Evolutionary conservation across 1,140 invertebrate species (phyloP).

Genomic region (Yoshiicerus persimilis): DNA sequence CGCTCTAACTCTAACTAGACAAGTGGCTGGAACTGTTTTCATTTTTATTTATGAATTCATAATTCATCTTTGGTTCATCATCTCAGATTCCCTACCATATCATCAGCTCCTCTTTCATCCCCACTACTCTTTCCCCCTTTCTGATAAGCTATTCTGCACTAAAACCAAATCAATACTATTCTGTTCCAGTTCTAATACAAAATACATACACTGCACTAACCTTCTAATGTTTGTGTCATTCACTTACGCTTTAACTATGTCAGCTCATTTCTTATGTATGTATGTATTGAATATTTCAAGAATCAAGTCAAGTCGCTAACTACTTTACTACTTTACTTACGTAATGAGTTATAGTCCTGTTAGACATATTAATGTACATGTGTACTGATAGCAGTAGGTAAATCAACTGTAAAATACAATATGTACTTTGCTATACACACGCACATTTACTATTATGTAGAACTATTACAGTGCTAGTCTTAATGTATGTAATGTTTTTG

Average conservation of each 20-base stretch:
- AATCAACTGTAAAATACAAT: neutral
- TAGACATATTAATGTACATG: too few relatives aligned
- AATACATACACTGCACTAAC: too few relatives aligned
- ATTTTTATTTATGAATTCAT: neutral
- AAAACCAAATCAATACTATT: neutral
- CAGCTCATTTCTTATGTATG: neutral
- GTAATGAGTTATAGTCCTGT: too few relatives aligned
- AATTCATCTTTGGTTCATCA: neutral
- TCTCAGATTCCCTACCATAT: neutral
- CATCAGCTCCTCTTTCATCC: too few relatives aligned
- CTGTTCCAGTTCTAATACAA: too few relatives aligned
- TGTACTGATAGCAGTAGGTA: too few relatives aligned
- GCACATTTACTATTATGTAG: neutral
- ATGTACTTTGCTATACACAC: neutral
- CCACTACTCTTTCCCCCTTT: neutral
- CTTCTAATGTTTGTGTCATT: neutral
- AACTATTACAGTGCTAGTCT: neutral
- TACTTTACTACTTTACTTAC: too few relatives aligned
- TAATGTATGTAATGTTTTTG: neutral
- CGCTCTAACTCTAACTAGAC: neutral
- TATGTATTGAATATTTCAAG: too few relatives aligned
- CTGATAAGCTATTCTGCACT: too few relatives aligned
- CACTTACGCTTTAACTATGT: neutral
- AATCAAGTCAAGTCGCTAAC: too few relatives aligned
- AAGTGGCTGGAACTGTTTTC: neutral